Percentiles rank a stretch among this genome's conserved stretches.
phyloP scores from a whole-genome alignment of 1,140 invertebrate species.

The Bombus fervidus region DNA sequence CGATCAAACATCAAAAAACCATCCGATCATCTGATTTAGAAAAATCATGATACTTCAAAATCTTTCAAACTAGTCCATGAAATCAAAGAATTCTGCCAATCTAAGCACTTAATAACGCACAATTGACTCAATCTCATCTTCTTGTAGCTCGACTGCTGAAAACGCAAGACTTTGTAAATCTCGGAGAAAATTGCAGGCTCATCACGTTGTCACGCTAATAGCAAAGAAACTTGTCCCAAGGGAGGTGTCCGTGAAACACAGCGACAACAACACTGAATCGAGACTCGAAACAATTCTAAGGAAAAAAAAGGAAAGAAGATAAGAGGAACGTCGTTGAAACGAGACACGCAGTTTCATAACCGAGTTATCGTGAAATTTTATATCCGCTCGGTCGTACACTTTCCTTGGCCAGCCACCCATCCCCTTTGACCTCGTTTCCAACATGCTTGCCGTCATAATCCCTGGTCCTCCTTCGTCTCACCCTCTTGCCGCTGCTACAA shows the following conservation, averaged over 20 bases:
- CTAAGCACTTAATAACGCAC: neutral
- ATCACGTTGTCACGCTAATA: neutral
- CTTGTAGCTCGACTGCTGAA: neutral
- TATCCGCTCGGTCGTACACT: conserved; percentile 52
- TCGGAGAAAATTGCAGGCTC: neutral
- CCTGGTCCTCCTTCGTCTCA: neutral
- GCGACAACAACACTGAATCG: neutral
- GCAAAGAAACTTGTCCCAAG: neutral
- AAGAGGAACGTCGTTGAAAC: neutral
- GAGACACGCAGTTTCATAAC: conserved; percentile 59
- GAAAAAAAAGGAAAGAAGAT: neutral
- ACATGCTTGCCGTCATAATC: conserved; percentile 63
- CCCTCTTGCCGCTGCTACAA: conserved; percentile 16
- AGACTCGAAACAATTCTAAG: neutral
- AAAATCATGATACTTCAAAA: too few relatives aligned
- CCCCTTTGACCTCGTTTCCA: conserved; percentile 64
- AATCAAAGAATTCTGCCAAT: neutral
- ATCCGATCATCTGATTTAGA: too few relatives aligned
- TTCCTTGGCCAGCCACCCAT: conserved; percentile 48
- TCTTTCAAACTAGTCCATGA: neutral
- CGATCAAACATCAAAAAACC: too few relatives aligned
- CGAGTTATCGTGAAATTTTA: conserved; percentile 66
- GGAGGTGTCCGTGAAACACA: neutral
- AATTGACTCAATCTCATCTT: neutral
- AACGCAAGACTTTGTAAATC: neutral